phyloP scores from a whole-genome alignment of 2,797 vertebrate species.

The Lacerta bilineata region DNA sequence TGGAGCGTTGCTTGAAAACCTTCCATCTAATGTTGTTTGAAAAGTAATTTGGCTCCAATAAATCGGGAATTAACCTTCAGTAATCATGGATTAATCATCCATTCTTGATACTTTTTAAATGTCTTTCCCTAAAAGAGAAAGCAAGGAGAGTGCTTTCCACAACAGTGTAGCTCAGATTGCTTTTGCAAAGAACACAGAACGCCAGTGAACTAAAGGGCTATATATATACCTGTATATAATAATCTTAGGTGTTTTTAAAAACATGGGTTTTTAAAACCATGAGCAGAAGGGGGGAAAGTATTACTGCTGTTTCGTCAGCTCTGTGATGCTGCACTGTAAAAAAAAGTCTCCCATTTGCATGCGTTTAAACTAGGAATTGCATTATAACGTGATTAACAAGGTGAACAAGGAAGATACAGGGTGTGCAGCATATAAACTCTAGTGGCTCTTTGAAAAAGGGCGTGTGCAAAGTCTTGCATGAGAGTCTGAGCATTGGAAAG shows the following conservation, averaged over 20 bases:
- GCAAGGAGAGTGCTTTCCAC: neutral
- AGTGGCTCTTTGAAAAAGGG: neutral
- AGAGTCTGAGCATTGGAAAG: neutral
- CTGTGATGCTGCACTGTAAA: neutral
- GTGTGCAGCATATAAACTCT: neutral
- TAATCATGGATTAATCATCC: slow-evolving; percentile 40
- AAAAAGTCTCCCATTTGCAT: neutral
- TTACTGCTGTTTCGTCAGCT: neutral
- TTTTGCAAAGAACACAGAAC: neutral
- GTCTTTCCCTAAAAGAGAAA: neutral
- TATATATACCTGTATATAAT: neutral
- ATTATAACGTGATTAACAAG: neutral
- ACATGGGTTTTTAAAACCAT: neutral
- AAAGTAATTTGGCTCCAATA: slow-evolving; percentile 36
- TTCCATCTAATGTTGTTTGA: slow-evolving; percentile 23
- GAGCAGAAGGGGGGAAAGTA: neutral
- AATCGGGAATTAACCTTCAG: slow-evolving; percentile 32
- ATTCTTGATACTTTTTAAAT: slow-evolving; percentile 18
- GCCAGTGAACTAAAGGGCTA: neutral
- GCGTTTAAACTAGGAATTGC: neutral
- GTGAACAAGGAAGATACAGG: neutral
- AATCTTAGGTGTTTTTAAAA: neutral
- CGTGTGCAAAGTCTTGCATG: neutral
- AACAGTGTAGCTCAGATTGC: neutral
- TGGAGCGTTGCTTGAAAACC: slow-evolving; percentile 14